Evolutionary conservation across 2,113 vertebrate genomes (phyloP).

Genomic region (Cebidichthys violaceus): DNA sequence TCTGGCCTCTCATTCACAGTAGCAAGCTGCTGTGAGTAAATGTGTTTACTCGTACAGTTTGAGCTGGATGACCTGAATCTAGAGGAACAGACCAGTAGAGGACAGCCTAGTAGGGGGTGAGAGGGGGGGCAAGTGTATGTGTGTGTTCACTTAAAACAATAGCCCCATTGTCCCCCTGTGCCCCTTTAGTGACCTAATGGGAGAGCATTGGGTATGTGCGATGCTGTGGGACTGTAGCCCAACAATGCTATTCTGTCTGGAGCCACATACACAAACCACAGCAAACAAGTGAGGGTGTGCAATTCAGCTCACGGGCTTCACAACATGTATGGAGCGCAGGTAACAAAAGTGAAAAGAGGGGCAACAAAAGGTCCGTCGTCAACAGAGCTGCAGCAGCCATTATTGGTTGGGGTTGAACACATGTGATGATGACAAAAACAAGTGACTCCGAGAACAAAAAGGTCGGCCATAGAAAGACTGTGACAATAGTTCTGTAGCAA

Average conservation of each 20-base stretch:
- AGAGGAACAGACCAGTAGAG: slow-evolving; percentile 22
- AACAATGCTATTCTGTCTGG: slow-evolving; percentile 43
- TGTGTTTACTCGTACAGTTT: slow-evolving; percentile 23
- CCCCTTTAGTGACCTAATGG: slow-evolving; percentile 49
- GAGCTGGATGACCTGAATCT: slow-evolving; percentile 46
- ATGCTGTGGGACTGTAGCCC: slow-evolving; percentile 25
- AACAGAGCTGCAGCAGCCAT: slow-evolving; percentile 15
- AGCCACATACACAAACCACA: slow-evolving; percentile 16
- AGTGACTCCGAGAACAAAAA: slow-evolving; percentile 36
- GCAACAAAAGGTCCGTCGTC: slow-evolving; percentile 40
- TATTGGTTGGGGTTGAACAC: slow-evolving; percentile 26
- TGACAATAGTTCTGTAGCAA: slow-evolving; percentile 1
- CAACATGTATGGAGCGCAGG: slow-evolving; percentile 25
- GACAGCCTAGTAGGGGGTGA: not conserved
- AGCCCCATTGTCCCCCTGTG: slow-evolving; percentile 60
- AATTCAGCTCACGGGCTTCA: slow-evolving; percentile 12
- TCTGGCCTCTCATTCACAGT: not conserved
- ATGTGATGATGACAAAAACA: slow-evolving; percentile 37
- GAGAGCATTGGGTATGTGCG: slow-evolving; percentile 45
- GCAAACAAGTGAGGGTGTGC: slow-evolving; percentile 32
- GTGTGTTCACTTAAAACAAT: slow-evolving; percentile 62
- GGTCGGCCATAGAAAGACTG: slow-evolving; percentile 24
- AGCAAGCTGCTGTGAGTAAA: slow-evolving; percentile 22
- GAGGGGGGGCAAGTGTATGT: slow-evolving; percentile 8
- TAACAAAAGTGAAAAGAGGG: slow-evolving; percentile 49